Base-by-base conservation (phyloP, 2,113 vertebrate genomes). In the Callionymus lyra region DNA sequence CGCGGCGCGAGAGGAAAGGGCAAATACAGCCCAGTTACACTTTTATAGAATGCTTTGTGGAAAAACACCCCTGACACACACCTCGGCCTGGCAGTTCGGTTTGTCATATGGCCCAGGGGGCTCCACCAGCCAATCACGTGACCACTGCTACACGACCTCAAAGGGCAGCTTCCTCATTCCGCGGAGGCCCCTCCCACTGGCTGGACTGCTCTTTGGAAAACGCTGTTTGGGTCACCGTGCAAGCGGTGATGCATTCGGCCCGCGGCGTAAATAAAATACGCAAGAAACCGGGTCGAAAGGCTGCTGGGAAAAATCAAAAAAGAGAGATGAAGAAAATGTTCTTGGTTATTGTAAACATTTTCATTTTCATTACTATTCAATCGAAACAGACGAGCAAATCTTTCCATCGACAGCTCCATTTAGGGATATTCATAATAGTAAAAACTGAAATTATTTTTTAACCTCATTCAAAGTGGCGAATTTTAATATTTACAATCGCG, bases 31-130 rank as follows among this genome's bases (percentile, higher is more conserved):
- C 74, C 81, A 79, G 81, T 84, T 84, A 83, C 81, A 82, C 81
- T 86, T 85, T 86, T 86, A 86, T 85, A 81, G 82, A 85, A 83
- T 80, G 82, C 81, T 86, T 85, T 84, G 82, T 84, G 83, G 76
- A 84, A 85, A 86, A 84, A 85, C 82, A 84, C 84, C 83, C 84
- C 80, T 80, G 84, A 84, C 80, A 82, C 83, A 82, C 77, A 84
- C 83, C 82, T 84, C 66, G 51, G 67, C 51, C 59, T 76, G 74
- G 76, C 80, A 83, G 79, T 67, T 67, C 79, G 47, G 77, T 86
- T 80, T 81, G 84, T 86, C 83, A 86, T 82, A 54, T 65, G 80
- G 75, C 84, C 80, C 84, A 68, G 47, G 82, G 83, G 84, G 74
- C 70, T 65, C 59, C 6, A 34, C 71, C 48, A 63, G 76, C 69